A percentile compares a stretch with the other conserved stretches of the same genome.
Conservation (phyloP, 2,113 vertebrate genomes). For the Microcebus murinus region DNA sequence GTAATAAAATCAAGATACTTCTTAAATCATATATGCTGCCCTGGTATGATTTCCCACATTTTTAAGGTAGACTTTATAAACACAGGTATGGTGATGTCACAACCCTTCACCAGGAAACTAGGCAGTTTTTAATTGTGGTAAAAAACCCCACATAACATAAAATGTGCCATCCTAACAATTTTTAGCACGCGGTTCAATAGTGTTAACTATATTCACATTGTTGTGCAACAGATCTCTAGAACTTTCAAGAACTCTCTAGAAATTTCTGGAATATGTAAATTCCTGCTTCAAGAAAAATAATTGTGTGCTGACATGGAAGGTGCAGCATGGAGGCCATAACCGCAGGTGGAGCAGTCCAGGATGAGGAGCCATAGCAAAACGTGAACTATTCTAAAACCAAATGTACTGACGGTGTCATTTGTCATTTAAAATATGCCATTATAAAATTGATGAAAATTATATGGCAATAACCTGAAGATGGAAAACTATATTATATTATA, state of each 20-base stretch:
- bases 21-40: constrained; percentile 63
- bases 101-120: constrained; percentile 28
- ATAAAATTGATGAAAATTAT: neutral
- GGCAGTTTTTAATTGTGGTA: constrained; percentile 12
- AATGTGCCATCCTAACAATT: neutral
- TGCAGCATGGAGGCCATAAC: neutral
- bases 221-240: neutral
- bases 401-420: neutral
- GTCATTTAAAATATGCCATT: neutral
- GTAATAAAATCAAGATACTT: neutral
- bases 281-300: constrained; percentile 56
- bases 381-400: neutral
- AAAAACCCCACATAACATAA: neutral
- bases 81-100: neutral
- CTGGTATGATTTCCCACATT: constrained; percentile 23
- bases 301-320: constrained; percentile 3
- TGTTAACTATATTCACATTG: no score
- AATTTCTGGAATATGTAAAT: neutral
- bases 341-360: accelerated
- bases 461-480: constrained; percentile 38
- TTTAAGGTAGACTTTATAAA: constrained; percentile 58
- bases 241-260: no score
- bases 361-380: neutral
- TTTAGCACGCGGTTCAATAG: neutral
- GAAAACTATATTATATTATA: neutral